These are phyloP conservation scores for Hypomesus transpacificus DNA, from an alignment of 2,113 vertebrate genomes.

Conservation along the genomic window DNA sequence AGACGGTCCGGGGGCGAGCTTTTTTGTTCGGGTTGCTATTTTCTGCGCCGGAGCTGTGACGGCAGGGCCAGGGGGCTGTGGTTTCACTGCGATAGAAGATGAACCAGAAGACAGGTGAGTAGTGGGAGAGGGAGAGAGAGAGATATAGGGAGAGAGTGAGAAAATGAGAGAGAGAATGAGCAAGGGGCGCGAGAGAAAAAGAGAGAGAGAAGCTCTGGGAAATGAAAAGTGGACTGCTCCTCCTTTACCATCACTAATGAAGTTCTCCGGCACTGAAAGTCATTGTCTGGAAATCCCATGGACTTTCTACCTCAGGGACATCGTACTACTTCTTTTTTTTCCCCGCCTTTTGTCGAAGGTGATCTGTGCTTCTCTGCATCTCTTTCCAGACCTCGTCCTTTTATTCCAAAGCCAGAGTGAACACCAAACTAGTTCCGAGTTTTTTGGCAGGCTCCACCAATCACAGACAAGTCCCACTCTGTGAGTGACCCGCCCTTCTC, in stretches of 20 bases:
- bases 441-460: slow-evolving; percentile 19
- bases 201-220: slow-evolving; percentile 1
- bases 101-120: slow-evolving; percentile 5
- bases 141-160: not conserved
- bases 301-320: slow-evolving; percentile 7
- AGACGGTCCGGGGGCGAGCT: slow-evolving; percentile 6
- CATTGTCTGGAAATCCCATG: slow-evolving; percentile 21
- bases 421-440: slow-evolving; percentile 6
- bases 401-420: not conserved
- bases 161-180: not conserved
- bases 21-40: slow-evolving; percentile 22
- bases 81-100: not conserved
- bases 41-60: slow-evolving; percentile 15
- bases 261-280: slow-evolving; percentile 25
- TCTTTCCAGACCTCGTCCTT: not conserved
- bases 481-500: not conserved
- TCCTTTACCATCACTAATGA: slow-evolving; percentile 20
- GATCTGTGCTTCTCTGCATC: slow-evolving; percentile 8
- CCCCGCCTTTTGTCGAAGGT: slow-evolving; percentile 9
- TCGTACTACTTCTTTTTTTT: too few species aligned
- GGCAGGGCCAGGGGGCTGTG: slow-evolving; percentile 7
- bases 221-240: slow-evolving; percentile 9
- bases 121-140: slow-evolving; percentile 7
- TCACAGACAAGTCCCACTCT: slow-evolving; percentile 6
- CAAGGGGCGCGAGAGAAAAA: not conserved